phyloP scores from a whole-genome alignment of 1,140 invertebrate genomes.

The Lordiphosa collinella region DNA sequence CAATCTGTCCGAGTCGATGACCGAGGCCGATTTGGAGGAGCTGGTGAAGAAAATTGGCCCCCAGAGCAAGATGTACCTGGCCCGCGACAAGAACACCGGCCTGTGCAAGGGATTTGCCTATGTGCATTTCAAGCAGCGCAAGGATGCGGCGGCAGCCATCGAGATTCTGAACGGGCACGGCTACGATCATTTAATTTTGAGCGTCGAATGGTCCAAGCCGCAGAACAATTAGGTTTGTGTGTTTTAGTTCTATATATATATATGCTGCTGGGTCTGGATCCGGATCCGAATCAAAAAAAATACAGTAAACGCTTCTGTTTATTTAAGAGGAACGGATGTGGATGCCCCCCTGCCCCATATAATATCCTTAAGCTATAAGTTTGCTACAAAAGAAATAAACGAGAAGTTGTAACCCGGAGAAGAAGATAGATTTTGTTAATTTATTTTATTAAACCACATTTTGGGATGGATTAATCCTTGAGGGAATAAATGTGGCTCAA shows the following conservation, averaged over 20 bases:
- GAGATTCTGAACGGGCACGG: constrained; percentile 94
- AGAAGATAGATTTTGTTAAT: too few relatives aligned
- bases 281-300: too few relatives aligned
- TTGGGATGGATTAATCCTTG: too few relatives aligned
- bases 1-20: constrained; percentile 97
- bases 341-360: too few relatives aligned
- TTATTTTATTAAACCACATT: too few relatives aligned
- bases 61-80: constrained; percentile 90
- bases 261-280: too few relatives aligned
- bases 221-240: constrained; percentile 74
- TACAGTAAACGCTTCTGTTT: too few relatives aligned
- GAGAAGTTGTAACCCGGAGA: too few relatives aligned
- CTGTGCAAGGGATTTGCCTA: constrained; percentile 97
- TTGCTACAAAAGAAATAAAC: too few relatives aligned
- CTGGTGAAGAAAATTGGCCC: constrained; percentile 87
- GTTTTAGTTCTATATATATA: not conserved
- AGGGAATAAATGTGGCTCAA: too few relatives aligned
- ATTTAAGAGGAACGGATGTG: too few relatives aligned
- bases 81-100: constrained; percentile 91
- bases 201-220: constrained; percentile 99
- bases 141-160: constrained; percentile 96
- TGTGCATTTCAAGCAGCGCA: constrained; percentile 94
- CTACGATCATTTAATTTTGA: constrained; percentile 98
- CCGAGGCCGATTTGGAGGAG: constrained; percentile 96
- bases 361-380: too few relatives aligned